A percentile compares a stretch with the other conserved stretches of the same genome.
Conservation (phyloP, 1,140 invertebrate species). For the Nixonia krombeini region DNA sequence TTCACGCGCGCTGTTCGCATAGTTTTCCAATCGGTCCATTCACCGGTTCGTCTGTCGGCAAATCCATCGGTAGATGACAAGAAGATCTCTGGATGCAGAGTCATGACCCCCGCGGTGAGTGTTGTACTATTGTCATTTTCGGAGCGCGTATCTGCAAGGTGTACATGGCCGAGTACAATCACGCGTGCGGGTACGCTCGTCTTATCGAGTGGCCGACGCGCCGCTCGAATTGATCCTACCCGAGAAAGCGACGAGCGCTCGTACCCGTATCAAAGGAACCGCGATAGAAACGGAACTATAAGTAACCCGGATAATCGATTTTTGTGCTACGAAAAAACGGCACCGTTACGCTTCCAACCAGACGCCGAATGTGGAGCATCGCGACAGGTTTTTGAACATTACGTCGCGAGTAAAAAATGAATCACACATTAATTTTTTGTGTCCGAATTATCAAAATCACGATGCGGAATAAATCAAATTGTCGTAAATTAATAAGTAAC, state of each 20-base stretch:
- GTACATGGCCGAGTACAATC: constrained; percentile 36
- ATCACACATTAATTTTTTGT: no score
- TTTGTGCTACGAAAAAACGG: no score
- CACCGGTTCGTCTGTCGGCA: constrained; percentile 55
- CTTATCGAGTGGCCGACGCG: constrained; percentile 28
- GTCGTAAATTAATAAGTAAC: no score
- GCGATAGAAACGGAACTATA: constrained; percentile 51
- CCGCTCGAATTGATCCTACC: constrained; percentile 44
- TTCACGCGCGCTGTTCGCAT: constrained; percentile 27
- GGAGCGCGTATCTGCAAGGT: constrained; percentile 48
- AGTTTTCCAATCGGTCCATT: constrained; percentile 23
- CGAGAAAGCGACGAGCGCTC: constrained; percentile 25
- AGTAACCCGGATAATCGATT: constrained; percentile 21
- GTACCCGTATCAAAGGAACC: constrained; percentile 50
- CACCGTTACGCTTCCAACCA: no score
- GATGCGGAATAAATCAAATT: no score
- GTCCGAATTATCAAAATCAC: no score
- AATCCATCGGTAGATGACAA: constrained; percentile 50
- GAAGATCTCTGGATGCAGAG: constrained; percentile 56
- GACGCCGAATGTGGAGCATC: no score
- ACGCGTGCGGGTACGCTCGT: no score
- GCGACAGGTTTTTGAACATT: no score
- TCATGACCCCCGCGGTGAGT: constrained; percentile 64
- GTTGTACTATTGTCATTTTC: constrained; percentile 66
- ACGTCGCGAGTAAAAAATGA: no score